Base-by-base conservation (phyloP, 2,113 vertebrate species). In the Pangasianodon gigas region DNA sequence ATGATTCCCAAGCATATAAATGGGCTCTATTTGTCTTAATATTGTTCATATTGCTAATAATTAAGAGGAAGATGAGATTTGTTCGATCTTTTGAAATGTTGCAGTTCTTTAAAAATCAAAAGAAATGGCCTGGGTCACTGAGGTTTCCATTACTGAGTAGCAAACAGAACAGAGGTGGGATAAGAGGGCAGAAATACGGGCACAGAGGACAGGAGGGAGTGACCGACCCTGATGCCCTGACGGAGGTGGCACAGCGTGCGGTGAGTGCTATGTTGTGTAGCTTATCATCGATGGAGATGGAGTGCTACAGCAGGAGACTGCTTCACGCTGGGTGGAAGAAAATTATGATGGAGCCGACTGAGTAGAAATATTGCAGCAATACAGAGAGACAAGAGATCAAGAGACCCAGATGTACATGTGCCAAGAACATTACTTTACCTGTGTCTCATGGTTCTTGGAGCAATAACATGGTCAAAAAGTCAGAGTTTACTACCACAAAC, bases 381-480 rank as follows among this genome's bases (percentile, higher is more conserved):
- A 74, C 52, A 90, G 52, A 88, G n/a, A 87, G 74, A 21, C 26
- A 75, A 88, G 85, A 67, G 88, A 69, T 84, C 85, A 18, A 26
- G 67, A 48, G 58, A 87, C 41, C 62, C 52, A 71, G 58, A 62
- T 58, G 51, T 48, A 62, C 46, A 75, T 74, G n/a, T n/a, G 48
- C 54, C 46, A 52, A 58, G 71, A 52, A 83, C 44, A 65, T 48
- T 44, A 79, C 85, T 95, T 95, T 93, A 96, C 95, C 94, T 87
- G 32, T 95, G 96, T 93, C 94, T 94, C 94, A 94, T 96, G 96
- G 95, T 96, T 96, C 96, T 96, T 95, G 10, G 37, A 86, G 54
- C 19, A 54, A 81, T 32, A 81, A 80, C 46, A 51, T 80, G 4
- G 10, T 48, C 11, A 13, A 79, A 48, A 18, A n/a, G n/a, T 56